phyloP scores from a whole-genome alignment of 1,140 invertebrate genomes.

The Anoplophora glabripennis region DNA sequence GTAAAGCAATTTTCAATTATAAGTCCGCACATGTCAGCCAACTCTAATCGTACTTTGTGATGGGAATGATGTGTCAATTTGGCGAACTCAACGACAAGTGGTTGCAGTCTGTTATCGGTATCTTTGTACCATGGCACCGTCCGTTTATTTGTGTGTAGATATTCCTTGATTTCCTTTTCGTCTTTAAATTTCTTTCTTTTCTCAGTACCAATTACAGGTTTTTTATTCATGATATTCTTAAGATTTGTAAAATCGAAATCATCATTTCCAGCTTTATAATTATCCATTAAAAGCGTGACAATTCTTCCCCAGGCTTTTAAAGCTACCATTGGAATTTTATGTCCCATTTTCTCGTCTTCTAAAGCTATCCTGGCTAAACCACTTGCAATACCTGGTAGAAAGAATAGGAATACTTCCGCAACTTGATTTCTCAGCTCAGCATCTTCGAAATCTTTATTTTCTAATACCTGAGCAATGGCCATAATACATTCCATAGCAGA shows the following conservation, averaged over 20 bases:
- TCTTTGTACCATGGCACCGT: slow-evolving; percentile 57
- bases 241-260: slow-evolving; percentile 17
- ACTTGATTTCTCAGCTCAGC: slow-evolving; percentile 50
- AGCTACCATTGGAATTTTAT: slow-evolving; percentile 58
- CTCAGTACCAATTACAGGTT: too few species aligned
- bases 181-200: slow-evolving; percentile 16
- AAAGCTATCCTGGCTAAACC: slow-evolving; percentile 57
- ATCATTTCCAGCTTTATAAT: slow-evolving; percentile 35
- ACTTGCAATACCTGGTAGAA: slow-evolving; percentile 61
- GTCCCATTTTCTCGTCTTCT: slow-evolving; percentile 57
- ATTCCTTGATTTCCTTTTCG: slow-evolving; percentile 44
- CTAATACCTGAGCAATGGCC: slow-evolving; percentile 55
- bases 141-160: slow-evolving; percentile 50
- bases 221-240: slow-evolving; percentile 19
- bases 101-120: slow-evolving; percentile 55
- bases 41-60: slow-evolving; percentile 56
- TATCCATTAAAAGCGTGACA: slow-evolving; percentile 52
- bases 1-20: slow-evolving; percentile 55
- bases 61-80: slow-evolving; percentile 55
- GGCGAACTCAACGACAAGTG: slow-evolving; percentile 52
- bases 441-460: slow-evolving; percentile 48
- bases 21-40: slow-evolving; percentile 51
- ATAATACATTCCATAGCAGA: slow-evolving; percentile 58
- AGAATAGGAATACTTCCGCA: slow-evolving; percentile 58
- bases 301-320: slow-evolving; percentile 52